Evolutionary conservation across 2,113 vertebrate species (phyloP).

Genomic region (Ifrita kowaldi): DNA sequence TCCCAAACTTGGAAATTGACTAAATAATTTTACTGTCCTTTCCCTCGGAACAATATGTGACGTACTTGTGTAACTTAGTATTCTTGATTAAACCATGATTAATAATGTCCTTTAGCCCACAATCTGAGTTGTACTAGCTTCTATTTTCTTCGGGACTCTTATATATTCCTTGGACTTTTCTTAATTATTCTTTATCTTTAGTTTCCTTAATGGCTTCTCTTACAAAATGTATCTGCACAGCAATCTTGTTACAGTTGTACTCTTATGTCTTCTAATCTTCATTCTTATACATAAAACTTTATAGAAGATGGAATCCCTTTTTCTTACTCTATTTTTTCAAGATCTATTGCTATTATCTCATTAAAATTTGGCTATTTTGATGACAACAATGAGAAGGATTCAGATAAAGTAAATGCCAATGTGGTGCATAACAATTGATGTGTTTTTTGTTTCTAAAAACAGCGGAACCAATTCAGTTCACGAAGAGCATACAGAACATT

Average conservation of each 20-base stretch:
- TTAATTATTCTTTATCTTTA: background rate
- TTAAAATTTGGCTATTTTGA: background rate
- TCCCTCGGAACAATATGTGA: background rate
- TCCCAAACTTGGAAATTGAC: background rate
- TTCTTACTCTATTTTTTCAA: background rate
- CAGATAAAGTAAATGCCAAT: background rate
- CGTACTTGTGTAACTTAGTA: background rate
- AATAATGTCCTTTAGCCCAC: background rate
- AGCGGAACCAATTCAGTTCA: constrained; percentile 99
- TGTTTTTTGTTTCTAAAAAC: constrained; percentile 52
- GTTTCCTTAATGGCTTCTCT: background rate
- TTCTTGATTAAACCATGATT: background rate
- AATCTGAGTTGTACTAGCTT: background rate
- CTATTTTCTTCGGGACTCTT: background rate
- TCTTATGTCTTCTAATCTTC: background rate
- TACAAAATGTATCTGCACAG: background rate
- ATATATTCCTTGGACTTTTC: background rate
- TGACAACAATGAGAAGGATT: background rate
- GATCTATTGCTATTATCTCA: background rate
- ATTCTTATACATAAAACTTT: background rate
- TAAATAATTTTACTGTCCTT: background rate
- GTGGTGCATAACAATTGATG: background rate
- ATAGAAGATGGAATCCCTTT: background rate
- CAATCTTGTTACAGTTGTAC: background rate
- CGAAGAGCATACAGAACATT: constrained; percentile 96